A percentile compares a stretch with the other conserved stretches of the same genome.
phyloP scores from a whole-genome alignment of 2,888 invertebrate genomes.

The Macrophya annulata region DNA sequence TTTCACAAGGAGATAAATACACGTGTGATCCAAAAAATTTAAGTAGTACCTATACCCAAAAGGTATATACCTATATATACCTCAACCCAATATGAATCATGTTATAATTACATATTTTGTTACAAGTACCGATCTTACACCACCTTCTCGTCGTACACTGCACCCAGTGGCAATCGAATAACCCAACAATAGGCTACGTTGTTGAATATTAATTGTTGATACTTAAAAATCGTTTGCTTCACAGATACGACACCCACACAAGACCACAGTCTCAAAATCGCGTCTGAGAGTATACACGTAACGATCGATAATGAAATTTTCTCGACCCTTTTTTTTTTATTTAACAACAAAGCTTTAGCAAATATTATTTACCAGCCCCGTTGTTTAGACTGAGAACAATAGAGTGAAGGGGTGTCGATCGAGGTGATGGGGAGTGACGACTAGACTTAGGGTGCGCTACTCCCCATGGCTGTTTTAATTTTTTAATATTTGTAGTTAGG shows the following conservation, averaged over 20 bases:
- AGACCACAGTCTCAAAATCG: conserved; percentile 20
- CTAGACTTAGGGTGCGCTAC: background rate
- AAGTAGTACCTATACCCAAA: background rate
- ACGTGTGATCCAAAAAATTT: conserved; percentile 8
- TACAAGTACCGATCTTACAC: conserved; percentile 13
- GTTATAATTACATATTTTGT: background rate
- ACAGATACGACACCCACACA: background rate
- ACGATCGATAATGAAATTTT: conserved; percentile 30
- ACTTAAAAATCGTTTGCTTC: background rate
- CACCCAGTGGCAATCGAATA: background rate
- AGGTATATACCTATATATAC: background rate
- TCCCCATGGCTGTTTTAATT: background rate
- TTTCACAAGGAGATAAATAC: conserved; percentile 35
- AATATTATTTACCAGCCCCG: conserved; percentile 41
- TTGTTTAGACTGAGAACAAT: conserved; percentile 45
- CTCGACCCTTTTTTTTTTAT: background rate
- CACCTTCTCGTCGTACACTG: background rate
- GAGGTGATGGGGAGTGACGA: conserved; percentile 30
- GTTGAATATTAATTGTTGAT: conserved; percentile 11
- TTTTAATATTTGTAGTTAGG: background rate
- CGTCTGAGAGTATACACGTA: background rate
- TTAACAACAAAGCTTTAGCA: conserved; percentile 35
- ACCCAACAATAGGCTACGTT: conserved; percentile 8
- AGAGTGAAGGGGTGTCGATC: conserved; percentile 46
- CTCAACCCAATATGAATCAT: background rate